Conservation (phyloP, 2,888 invertebrate genomes). For the Drosophila falleni region DNA sequence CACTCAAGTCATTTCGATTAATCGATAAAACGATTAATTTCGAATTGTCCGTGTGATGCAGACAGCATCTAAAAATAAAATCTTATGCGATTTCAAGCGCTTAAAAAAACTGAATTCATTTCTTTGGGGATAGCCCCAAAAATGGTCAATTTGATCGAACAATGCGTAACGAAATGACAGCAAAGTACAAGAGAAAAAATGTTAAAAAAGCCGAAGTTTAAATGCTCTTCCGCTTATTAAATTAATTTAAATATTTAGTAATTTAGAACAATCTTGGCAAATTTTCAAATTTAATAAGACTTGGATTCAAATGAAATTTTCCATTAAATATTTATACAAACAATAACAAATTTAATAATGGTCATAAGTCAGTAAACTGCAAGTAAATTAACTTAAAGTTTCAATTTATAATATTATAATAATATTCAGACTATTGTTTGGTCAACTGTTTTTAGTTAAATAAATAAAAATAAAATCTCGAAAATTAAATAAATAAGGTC, state of each 20-base stretch:
- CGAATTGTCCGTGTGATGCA: slow-evolving; percentile 18
- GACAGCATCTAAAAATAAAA: slow-evolving; percentile 63
- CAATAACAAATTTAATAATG: too few species aligned
- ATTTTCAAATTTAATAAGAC: too few species aligned
- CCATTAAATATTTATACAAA: too few species aligned
- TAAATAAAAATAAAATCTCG: too few species aligned
- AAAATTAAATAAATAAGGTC: too few species aligned
- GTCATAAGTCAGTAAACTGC: too few species aligned
- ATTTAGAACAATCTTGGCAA: background rate
- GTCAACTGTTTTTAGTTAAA: too few species aligned
- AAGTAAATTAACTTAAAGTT: too few species aligned
- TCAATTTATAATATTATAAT: too few species aligned
- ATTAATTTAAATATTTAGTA: background rate
- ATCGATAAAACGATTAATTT: slow-evolving; percentile 23
- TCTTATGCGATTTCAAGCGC: slow-evolving; percentile 44
- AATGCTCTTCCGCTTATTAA: slow-evolving; percentile 28
- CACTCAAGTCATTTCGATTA: slow-evolving; percentile 5
- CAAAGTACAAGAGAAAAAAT: background rate
- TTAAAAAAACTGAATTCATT: slow-evolving; percentile 3
- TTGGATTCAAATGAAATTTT: too few species aligned
- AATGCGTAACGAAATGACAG: slow-evolving; percentile 32
- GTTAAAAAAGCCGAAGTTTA: background rate
- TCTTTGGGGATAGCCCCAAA: slow-evolving; percentile 18
- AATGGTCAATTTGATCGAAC: slow-evolving; percentile 43
- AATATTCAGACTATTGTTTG: too few species aligned